Percentiles rank a stretch among this genome's conserved stretches.
Conservation (phyloP, 2,888 invertebrate genomes). For the Sclerodermus sp. region DNA sequence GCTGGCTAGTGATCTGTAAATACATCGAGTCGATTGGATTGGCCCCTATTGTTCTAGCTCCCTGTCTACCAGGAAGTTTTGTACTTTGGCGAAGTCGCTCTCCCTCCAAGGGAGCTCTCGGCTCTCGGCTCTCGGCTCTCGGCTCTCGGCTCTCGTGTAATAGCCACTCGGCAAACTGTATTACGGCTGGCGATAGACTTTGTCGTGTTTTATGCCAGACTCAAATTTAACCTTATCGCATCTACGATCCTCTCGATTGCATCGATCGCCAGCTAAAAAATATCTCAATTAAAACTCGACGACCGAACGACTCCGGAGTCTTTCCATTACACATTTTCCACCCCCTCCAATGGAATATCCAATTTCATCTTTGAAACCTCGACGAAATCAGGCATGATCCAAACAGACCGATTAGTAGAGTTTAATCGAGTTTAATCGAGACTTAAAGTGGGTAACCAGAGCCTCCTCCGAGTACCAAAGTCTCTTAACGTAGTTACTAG, state of each 20-base stretch:
- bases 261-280: too few relatives aligned
- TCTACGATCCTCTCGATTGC: too few relatives aligned
- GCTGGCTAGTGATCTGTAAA: slow-evolving; percentile 47
- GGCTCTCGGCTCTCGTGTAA: slow-evolving; percentile 27
- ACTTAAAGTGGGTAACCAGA: too few relatives aligned
- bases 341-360: too few relatives aligned
- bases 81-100: slow-evolving; percentile 37
- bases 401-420: too few relatives aligned
- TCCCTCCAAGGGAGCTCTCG: slow-evolving; percentile 26
- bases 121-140: slow-evolving; percentile 15
- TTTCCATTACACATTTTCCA: too few relatives aligned
- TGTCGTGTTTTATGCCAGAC: neutral
- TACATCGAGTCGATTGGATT: slow-evolving; percentile 45
- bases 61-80: slow-evolving; percentile 33
- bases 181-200: slow-evolving; percentile 11
- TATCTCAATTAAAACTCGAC: neutral
- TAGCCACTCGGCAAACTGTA: slow-evolving; percentile 27
- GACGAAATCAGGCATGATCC: too few relatives aligned
- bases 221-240: too few relatives aligned
- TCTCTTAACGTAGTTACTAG: neutral
- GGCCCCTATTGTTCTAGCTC: slow-evolving; percentile 39
- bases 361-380: too few relatives aligned
- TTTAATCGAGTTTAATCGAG: too few relatives aligned
- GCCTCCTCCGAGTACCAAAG: too few relatives aligned
- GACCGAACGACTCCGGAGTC: too few relatives aligned